Base-by-base conservation (phyloP, 2,888 invertebrate genomes). In the Caenorhabditis japonica region DNA sequence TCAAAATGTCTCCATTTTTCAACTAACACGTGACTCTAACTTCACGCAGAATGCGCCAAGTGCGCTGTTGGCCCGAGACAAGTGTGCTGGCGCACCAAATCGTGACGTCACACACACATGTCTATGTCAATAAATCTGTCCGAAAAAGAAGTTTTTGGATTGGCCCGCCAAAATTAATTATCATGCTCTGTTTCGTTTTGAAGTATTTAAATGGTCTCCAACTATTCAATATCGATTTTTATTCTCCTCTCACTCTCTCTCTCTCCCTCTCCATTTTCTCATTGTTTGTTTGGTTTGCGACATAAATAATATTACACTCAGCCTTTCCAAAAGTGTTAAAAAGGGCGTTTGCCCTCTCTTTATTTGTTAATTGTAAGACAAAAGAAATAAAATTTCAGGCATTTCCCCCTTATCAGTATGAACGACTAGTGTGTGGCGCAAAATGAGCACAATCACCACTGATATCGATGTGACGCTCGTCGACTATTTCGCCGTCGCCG, bases 401-500 rank as follows among this genome's bases (percentile, higher is more conserved):
- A 25, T 33, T 55, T 55, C 19, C 25, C 30, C 12, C 39, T 58
- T 53, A 59, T 59, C 59, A 70, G 36, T 21, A 61, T 70, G 60
- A 61, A 60, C 59, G 69, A 61, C 53, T 60, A 47, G 41, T 30
- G 38, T n/a, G n/a, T n/a, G n/a, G n/a, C n/a, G n/a, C n/a, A 15
- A 33, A 59, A 72, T 74, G 74, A 64, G 47, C 51, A 55, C 34
- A 27, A 53, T 44, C n/a, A 49, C 34, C 17, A 66, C 47, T 47
- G 76, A 76, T 41, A 43, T 68, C 25, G 82, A 84, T 43, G 75
- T 79, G 36, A 85, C 84, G 13, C 74, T 86, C 21, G 83, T 84
- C 47, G 85, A 87, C 56, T 86, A 87, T 66, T 85, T 86, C 59
- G 86, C 81, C 23, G 77, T 86, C 12, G 77, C 83, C 19, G 86